Base-by-base conservation (phyloP, 1,140 invertebrate genomes). In the Micrasema longulum region DNA sequence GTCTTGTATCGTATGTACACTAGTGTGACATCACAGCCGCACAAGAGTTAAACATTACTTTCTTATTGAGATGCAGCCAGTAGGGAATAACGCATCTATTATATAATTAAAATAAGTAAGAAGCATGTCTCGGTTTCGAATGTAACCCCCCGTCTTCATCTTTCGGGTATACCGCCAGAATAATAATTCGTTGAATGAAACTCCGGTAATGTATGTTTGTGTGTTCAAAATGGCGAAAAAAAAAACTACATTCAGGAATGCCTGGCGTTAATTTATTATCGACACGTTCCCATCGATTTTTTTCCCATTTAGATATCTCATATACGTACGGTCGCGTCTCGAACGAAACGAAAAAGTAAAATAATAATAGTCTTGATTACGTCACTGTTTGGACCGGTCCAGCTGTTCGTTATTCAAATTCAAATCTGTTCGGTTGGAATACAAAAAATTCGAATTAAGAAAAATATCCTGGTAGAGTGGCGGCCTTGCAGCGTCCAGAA, bases 141-240 rank as follows among this genome's bases (percentile, higher is more conserved):
- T n/a, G n/a, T n/a, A n/a, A n/a, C n/a, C n/a, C n/a, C n/a, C n/a
- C n/a, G n/a, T n/a, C n/a, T n/a, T n/a, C n/a, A n/a, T n/a, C n/a
- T n/a, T n/a, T n/a, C n/a, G n/a, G n/a, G n/a, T n/a, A n/a, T n/a
- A n/a, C n/a, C n/a, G n/a, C n/a, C n/a, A n/a, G n/a, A n/a, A n/a
- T n/a, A n/a, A n/a, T n/a, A n/a, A n/a, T 26, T 60, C 70, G 41
- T 63, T 74, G 72, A 74, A 74, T 74, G 72, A 65, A 71, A 74
- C n/a, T n/a, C n/a, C n/a, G n/a, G n/a, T 36, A 38, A n/a, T 14
- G 53, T 57, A 35, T 57, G 26, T 38, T 57, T n/a, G n/a, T n/a
- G n/a, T n/a, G n/a, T n/a, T n/a, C 23, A 57, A 16, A 57, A 22
- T 6, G 7, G 16, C 31, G 31, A 57, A 57, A 57, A 57, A 57